phyloP scores from a whole-genome alignment of 1,140 invertebrate genomes.

The Caenorhabditis latens region DNA sequence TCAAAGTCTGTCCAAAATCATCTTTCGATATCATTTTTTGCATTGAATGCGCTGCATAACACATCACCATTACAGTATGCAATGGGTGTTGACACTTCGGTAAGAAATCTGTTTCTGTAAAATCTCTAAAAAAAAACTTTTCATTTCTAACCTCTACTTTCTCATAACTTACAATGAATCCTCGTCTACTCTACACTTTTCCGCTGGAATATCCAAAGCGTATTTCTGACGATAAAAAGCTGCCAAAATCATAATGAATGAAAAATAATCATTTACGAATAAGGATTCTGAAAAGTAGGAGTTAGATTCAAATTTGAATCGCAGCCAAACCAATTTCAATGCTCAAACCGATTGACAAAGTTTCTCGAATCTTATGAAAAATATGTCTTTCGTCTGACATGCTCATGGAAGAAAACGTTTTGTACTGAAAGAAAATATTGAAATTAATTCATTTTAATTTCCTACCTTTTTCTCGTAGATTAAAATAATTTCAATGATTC shows the following conservation, averaged over 20 bases:
- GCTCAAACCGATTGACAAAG: background rate
- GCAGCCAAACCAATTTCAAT: background rate
- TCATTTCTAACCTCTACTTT: too few species aligned
- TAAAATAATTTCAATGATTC: background rate
- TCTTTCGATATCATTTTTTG: background rate
- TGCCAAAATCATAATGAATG: background rate
- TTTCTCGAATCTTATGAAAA: background rate
- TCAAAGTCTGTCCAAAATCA: conserved; percentile 14
- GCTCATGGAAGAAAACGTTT: background rate
- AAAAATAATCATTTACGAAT: conserved; percentile 9
- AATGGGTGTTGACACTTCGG: conserved; percentile 1
- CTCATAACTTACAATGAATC: too few species aligned
- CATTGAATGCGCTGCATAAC: conserved; percentile 22
- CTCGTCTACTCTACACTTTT: too few species aligned
- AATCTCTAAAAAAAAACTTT: background rate
- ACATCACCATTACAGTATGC: conserved; percentile 12
- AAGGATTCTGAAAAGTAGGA: background rate
- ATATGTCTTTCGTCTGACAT: background rate
- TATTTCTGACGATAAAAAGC: background rate
- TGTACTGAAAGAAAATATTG: background rate
- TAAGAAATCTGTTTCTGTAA: background rate
- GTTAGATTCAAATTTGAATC: background rate
- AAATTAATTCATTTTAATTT: background rate
- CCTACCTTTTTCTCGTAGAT: background rate
- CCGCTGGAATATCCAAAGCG: background rate